Percentiles rank a stretch among this genome's conserved stretches.
These are phyloP conservation scores for Empis stercorea DNA, from an alignment of 2,888 invertebrate species.

Conservation along the genomic window DNA sequence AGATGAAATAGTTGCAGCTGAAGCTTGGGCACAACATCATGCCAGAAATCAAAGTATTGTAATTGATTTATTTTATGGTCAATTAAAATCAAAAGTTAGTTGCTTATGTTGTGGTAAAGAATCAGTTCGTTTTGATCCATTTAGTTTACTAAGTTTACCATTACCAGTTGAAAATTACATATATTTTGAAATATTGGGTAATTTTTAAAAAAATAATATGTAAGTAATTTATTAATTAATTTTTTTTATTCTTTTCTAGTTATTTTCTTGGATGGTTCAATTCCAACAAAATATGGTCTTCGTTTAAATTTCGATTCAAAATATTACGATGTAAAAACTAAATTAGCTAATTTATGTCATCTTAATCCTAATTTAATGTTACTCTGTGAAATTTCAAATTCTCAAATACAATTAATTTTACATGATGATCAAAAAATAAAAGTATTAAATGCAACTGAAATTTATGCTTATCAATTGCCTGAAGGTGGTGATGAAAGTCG, in stretches of 20 bases:
- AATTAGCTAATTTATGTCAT: slow-evolving; percentile 50
- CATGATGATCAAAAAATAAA: slow-evolving; percentile 42
- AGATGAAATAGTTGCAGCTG: slow-evolving; percentile 55
- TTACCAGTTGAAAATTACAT: slow-evolving; percentile 80
- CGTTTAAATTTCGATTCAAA: slow-evolving; percentile 72
- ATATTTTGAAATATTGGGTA: slow-evolving; percentile 62
- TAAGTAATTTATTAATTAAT: not conserved
- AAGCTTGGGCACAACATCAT: slow-evolving; percentile 75
- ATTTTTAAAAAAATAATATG: slow-evolving; percentile 13
- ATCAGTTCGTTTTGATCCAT: slow-evolving; percentile 83
- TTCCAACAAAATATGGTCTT: slow-evolving; percentile 74
- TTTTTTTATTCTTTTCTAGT: slow-evolving; percentile 43
- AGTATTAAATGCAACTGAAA: slow-evolving; percentile 39
- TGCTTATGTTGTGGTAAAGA: slow-evolving; percentile 73
- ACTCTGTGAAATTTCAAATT: slow-evolving; percentile 57
- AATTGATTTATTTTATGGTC: slow-evolving; percentile 84
- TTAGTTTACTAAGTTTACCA: slow-evolving; percentile 79
- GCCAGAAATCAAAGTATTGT: slow-evolving; percentile 75
- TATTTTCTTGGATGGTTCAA: slow-evolving; percentile 64
- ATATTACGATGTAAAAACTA: slow-evolving; percentile 60
- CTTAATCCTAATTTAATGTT: slow-evolving; percentile 49
- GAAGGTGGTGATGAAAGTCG: slow-evolving; percentile 25
- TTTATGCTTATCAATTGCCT: slow-evolving; percentile 60
- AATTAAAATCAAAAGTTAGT: slow-evolving; percentile 72
- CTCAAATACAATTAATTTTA: slow-evolving; percentile 49